Evolutionary conservation across 2,113 vertebrate species (phyloP).

Genomic region (Ginglymostoma cirratum): DNA sequence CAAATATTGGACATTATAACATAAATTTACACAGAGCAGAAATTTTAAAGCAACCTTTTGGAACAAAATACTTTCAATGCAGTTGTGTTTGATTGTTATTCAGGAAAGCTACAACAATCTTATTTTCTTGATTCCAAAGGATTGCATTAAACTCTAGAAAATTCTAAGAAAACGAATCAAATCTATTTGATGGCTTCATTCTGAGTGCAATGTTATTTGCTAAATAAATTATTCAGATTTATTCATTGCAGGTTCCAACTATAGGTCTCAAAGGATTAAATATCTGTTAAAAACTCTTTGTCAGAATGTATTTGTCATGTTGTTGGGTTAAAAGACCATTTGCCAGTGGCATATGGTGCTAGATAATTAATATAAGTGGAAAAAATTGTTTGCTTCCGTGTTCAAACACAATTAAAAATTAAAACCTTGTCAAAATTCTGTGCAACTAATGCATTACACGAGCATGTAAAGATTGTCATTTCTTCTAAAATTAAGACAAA

Average conservation of each 20-base stretch:
- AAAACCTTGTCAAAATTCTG: not conserved
- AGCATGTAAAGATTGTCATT: not conserved
- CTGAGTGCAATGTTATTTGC: not conserved
- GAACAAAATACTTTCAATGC: not conserved
- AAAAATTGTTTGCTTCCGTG: not conserved
- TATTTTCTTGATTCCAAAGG: not conserved
- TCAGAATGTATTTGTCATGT: conserved; percentile 5
- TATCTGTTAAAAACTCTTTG: conserved; percentile 1
- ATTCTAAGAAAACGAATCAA: not conserved
- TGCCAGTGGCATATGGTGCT: not conserved
- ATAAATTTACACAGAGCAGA: not conserved
- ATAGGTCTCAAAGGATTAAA: conserved; percentile 13
- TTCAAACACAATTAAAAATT: conserved; percentile 17
- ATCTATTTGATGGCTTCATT: not conserved
- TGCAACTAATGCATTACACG: not conserved
- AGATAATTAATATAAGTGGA: conserved; percentile 27
- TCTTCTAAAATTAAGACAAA: not conserved
- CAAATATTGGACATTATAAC: not conserved
- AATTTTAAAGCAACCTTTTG: not conserved
- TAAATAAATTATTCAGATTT: not conserved
- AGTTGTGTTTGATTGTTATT: not conserved
- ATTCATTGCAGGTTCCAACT: not conserved
- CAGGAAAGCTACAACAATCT: not conserved
- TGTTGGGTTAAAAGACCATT: not conserved
- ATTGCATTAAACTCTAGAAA: not conserved